A percentile compares a stretch with the other conserved stretches of the same genome.
Conservation (phyloP, 2,797 vertebrate genomes). For the Anabas testudineus region DNA sequence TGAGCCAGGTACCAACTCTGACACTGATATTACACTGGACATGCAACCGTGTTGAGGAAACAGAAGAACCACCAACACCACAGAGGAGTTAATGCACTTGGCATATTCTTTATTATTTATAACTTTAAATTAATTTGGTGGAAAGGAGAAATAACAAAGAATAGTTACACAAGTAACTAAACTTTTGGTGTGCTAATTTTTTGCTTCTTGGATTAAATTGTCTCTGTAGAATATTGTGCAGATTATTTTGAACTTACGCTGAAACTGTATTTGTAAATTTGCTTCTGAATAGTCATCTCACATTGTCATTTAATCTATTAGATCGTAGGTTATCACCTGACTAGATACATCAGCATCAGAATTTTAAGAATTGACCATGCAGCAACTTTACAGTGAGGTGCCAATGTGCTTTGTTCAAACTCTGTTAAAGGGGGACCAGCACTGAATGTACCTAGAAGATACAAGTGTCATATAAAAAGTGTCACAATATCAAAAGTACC, state of each 20-base stretch:
- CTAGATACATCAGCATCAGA: no score
- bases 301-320: no score
- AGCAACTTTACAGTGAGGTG: no score
- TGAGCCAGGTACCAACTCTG: constrained; percentile 82
- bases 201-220: background rate
- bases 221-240: background rate
- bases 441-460: no score
- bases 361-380: no score
- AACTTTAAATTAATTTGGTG: background rate
- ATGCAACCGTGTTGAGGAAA: constrained; percentile 11
- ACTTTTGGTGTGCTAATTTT: background rate
- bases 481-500: no score
- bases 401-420: no score
- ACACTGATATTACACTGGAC: constrained; percentile 29
- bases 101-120: no score
- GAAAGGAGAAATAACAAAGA: background rate
- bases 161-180: background rate
- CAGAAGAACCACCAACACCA: background rate
- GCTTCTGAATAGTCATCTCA: constrained; percentile 1
- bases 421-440: no score
- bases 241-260: background rate
- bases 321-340: no score
- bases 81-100: background rate
- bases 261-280: no score
- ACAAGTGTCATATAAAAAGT: no score